These are phyloP conservation scores for Hystrix cristata DNA, from an alignment of 2,113 vertebrate species.

Conservation along the genomic window DNA sequence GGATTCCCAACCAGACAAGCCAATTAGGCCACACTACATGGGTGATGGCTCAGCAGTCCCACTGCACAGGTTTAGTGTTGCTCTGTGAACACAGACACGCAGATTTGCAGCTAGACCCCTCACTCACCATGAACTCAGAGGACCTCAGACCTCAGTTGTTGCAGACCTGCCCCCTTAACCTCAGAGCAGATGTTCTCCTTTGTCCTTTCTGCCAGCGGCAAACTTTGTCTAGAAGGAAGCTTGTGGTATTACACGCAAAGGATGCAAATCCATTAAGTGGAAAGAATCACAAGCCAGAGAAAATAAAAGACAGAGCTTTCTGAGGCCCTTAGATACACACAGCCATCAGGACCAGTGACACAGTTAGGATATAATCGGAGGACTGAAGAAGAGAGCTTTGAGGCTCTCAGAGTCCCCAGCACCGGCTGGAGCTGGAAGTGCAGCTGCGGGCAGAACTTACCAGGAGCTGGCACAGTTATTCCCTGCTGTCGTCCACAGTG, in stretches of 20 bases:
- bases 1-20: not conserved
- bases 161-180: not conserved
- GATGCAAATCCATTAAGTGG: not conserved
- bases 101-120: not conserved
- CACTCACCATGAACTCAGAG: not conserved
- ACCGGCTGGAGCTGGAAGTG: not conserved
- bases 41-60: fast-evolving
- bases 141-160: constrained; percentile 2
- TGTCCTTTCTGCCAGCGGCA: not conserved
- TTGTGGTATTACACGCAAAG: not conserved
- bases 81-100: not conserved
- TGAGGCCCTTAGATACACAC: not conserved
- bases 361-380: not conserved
- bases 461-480: not conserved
- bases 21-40: fast-evolving
- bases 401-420: not conserved
- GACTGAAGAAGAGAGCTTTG: not conserved
- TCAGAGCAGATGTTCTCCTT: not conserved
- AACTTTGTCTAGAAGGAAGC: not conserved
- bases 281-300: not conserved
- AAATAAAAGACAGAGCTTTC: not conserved
- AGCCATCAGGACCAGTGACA: not conserved
- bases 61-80: not conserved
- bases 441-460: not conserved
- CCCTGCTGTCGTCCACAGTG: not conserved